These are phyloP conservation scores for Sebastes nivosus DNA, from an alignment of 2,797 vertebrate genomes.

Conservation along the genomic window DNA sequence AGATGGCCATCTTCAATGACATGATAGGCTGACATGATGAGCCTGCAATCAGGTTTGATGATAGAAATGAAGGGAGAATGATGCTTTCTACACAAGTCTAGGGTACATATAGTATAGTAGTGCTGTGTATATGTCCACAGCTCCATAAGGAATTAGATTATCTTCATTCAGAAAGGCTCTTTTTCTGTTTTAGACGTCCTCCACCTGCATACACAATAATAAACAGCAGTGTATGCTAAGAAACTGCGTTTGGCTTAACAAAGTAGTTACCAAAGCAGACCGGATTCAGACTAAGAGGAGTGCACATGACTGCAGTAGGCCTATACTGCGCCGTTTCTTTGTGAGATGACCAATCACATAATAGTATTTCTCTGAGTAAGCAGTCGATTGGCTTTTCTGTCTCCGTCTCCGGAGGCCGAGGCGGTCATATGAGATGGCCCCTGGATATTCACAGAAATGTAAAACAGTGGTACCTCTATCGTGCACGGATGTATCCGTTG, in stretches of 20 bases:
- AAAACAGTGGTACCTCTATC: background rate
- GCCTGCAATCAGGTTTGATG: background rate
- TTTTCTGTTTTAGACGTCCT: background rate
- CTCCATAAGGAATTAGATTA: background rate
- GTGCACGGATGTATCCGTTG: background rate
- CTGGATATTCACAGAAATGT: background rate
- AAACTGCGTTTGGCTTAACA: background rate
- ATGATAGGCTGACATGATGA: background rate
- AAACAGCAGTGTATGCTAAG: background rate
- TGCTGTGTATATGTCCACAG: background rate
- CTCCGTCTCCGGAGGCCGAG: background rate
- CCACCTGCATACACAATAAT: background rate
- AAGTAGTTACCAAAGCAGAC: background rate
- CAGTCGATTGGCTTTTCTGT: background rate
- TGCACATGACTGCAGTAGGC: background rate
- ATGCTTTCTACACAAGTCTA: background rate
- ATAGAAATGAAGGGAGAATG: background rate
- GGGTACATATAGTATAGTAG: no score
- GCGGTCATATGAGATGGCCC: background rate
- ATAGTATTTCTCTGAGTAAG: background rate
- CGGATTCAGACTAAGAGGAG: background rate
- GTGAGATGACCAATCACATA: background rate
- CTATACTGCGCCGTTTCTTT: background rate
- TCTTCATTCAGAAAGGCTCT: background rate
- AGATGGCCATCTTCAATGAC: background rate